A percentile compares a stretch with the other conserved stretches of the same genome.
phyloP scores from a whole-genome alignment of 2,797 vertebrate species.

The Pangasius krempfi region DNA sequence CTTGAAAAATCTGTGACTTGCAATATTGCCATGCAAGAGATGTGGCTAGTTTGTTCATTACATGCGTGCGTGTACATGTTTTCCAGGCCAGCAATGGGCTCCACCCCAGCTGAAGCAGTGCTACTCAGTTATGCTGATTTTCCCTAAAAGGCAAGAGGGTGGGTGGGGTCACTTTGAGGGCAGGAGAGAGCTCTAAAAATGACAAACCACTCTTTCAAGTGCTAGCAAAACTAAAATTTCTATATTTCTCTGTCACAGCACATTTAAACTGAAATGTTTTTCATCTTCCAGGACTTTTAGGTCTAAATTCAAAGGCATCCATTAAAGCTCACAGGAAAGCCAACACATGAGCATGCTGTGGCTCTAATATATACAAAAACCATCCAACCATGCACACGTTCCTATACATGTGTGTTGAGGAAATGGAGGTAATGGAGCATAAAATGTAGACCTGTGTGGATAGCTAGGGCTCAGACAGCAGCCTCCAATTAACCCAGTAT shows the following conservation, averaged over 20 bases:
- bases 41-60: background rate
- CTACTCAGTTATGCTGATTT: background rate
- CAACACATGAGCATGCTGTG: background rate
- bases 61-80: background rate
- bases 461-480: background rate
- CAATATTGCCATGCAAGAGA: background rate
- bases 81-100: background rate
- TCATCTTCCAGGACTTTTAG: background rate
- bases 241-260: background rate
- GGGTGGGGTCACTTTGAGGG: background rate
- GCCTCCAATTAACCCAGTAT: conserved; percentile 41
- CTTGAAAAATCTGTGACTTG: background rate
- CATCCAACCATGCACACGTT: background rate
- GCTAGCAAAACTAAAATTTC: background rate
- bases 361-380: background rate
- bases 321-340: background rate
- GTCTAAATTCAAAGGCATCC: background rate
- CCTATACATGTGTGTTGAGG: background rate
- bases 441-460: conserved; percentile 6
- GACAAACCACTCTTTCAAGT: background rate
- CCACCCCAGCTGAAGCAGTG: background rate
- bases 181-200: background rate
- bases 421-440: background rate
- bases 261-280: background rate
- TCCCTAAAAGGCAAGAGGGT: too few species aligned